phyloP scores from a whole-genome alignment of 2,113 vertebrate genomes.

The Gambusia affinis region DNA sequence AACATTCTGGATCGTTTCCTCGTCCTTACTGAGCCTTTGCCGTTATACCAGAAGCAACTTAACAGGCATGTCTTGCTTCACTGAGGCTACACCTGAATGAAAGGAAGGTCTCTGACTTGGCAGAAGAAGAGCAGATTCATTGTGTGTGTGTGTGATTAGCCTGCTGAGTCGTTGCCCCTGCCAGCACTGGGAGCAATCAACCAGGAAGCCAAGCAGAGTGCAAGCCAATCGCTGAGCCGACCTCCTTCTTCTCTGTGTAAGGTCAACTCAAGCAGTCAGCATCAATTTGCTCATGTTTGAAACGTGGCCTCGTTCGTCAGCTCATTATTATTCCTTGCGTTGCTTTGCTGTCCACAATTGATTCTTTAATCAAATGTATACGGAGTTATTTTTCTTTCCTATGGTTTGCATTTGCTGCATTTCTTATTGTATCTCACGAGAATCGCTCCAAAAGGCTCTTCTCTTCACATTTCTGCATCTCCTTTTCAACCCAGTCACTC shows the following conservation, averaged over 20 bases:
- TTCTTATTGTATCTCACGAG: neutral
- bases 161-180: conserved; percentile 55
- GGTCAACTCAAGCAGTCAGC: conserved; percentile 9
- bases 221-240: conserved; percentile 53
- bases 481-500: neutral
- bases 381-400: neutral
- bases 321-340: neutral
- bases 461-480: neutral
- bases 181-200: conserved; percentile 45
- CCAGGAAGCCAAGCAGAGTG: conserved; percentile 42
- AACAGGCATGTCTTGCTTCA: conserved; percentile 32
- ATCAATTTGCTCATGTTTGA: neutral
- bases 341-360: neutral
- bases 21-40: neutral
- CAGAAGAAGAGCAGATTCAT: conserved; percentile 64
- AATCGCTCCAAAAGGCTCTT: neutral
- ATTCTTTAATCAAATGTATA: neutral
- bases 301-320: neutral
- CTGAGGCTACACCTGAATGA: conserved; percentile 21
- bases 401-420: neutral
- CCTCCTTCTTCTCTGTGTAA: conserved; percentile 22
- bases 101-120: conserved; percentile 56
- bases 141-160: conserved; percentile 63
- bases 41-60: conserved; percentile 37
- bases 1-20: neutral